phyloP scores from a whole-genome alignment of 2,888 invertebrate species.

The Sinotaia quadrata region DNA sequence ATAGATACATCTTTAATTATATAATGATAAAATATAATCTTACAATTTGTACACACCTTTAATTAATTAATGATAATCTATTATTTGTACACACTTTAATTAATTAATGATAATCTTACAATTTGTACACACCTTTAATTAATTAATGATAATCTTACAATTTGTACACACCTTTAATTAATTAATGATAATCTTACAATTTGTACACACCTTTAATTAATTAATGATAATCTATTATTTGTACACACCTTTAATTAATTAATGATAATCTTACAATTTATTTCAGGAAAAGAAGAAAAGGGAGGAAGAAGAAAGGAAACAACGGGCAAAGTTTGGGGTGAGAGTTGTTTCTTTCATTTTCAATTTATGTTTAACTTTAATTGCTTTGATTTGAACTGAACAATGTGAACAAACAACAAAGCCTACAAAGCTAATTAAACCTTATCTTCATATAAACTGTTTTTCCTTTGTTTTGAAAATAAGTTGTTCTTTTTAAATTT shows the following conservation, averaged over 20 bases:
- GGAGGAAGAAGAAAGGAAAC: constrained; percentile 30
- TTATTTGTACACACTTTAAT: too few relatives aligned
- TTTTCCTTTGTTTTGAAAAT: too few relatives aligned
- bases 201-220: neutral
- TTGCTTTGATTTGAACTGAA: too few relatives aligned
- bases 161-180: too few relatives aligned
- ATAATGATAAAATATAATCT: too few relatives aligned
- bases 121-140: neutral
- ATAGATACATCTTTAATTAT: neutral
- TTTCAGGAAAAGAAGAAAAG: constrained; percentile 24
- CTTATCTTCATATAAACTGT: too few relatives aligned
- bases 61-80: too few relatives aligned
- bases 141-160: too few relatives aligned
- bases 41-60: neutral
- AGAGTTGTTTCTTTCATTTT: neutral
- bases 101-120: neutral
- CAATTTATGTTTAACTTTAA: too few relatives aligned
- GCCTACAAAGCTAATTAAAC: too few relatives aligned
- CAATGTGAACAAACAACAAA: too few relatives aligned
- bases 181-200: neutral
- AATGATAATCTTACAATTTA: neutral
- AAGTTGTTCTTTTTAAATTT: too few relatives aligned
- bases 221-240: neutral
- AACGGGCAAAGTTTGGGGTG: constrained; percentile 30
- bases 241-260: neutral